Evolutionary conservation across 2,797 vertebrate species (phyloP), one percentile per base, ranked within the genome.

Genomic region (Tangara arthus): DNA sequence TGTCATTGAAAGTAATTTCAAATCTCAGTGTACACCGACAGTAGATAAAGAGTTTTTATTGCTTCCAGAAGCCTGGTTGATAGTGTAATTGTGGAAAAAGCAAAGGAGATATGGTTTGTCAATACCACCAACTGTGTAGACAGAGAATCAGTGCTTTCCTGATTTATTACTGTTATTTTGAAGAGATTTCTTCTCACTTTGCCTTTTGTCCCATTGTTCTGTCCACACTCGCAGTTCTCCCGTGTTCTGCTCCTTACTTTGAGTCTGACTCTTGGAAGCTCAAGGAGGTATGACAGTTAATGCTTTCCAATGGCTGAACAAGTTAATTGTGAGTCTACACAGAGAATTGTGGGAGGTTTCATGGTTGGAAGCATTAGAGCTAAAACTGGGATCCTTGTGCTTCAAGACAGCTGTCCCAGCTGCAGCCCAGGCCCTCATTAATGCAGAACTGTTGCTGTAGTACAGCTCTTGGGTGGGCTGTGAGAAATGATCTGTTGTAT

Each of bases 1-100:
- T 84, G 65, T 73, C 89, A 50, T 88, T 68, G 42, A 56, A 90
- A 78, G 82, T 90, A 64, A 92, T 95, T 95, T 95, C 86, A 91
- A 87, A 95, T 90, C 73, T 81, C 72, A n/a, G 37, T 53, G 26
- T 83, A 77, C 56, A 68, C 41, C 5, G 1, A 73, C 72, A 59
- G 39, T 52, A 80, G 53, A 63, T 66, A 91, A 91, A 82, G 82
- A 82, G 88, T 22, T 88, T 72, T 76, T 92, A 75, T 94, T 79
- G 35, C 63, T 77, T 95, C 53, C 32, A 88, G 57, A 68, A 60
- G 28, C 79, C 52, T 63, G 56, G 18, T 59, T 80, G 76, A 86
- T 52, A 30, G n/a, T 49, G 46, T 87, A 93, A 90, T 34, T 90
- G 66, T 75, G 55, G 76, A 64, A 46, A 82, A 95, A 92, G 79